A percentile compares a stretch with the other conserved stretches of the same genome.
Conservation (phyloP, 2,888 invertebrate genomes). For the Arge pagana region DNA sequence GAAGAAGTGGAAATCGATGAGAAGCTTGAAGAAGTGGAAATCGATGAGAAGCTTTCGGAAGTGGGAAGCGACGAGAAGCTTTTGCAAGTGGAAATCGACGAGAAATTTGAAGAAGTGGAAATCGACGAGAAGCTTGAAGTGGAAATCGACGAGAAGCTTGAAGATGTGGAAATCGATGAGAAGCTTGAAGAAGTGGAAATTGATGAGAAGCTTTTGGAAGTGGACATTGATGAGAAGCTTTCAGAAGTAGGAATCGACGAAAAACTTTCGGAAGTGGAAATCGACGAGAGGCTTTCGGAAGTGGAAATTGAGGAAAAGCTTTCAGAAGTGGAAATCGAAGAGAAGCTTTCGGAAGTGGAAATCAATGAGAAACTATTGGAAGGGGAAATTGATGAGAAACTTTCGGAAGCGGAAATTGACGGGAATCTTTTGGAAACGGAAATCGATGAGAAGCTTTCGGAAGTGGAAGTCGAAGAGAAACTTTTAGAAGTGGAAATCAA, state of each 20-base stretch:
- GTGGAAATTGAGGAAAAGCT: neutral
- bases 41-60: too few species aligned
- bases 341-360: neutral
- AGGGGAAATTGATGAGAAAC: neutral
- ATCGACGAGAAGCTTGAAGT: conserved; percentile 9
- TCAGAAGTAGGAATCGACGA: too few species aligned
- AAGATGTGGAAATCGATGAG: too few species aligned
- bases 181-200: too few species aligned
- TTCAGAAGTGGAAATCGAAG: conserved; percentile 3
- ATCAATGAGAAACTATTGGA: neutral
- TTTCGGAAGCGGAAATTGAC: neutral
- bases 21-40: too few species aligned
- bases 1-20: too few species aligned
- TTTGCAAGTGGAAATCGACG: too few species aligned
- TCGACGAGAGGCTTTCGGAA: neutral
- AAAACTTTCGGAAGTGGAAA: too few species aligned
- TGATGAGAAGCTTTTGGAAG: neutral
- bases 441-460: neutral
- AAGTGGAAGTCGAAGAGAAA: conserved; percentile 4
- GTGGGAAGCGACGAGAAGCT: too few species aligned
- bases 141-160: conserved; percentile 9
- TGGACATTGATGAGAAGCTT: conserved; percentile 1
- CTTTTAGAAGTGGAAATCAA: conserved; percentile 14
- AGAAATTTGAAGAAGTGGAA: conserved; percentile 19
- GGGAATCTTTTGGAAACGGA: neutral